Base-by-base conservation (phyloP, 2,113 vertebrate species). In the Pedetes capensis region DNA sequence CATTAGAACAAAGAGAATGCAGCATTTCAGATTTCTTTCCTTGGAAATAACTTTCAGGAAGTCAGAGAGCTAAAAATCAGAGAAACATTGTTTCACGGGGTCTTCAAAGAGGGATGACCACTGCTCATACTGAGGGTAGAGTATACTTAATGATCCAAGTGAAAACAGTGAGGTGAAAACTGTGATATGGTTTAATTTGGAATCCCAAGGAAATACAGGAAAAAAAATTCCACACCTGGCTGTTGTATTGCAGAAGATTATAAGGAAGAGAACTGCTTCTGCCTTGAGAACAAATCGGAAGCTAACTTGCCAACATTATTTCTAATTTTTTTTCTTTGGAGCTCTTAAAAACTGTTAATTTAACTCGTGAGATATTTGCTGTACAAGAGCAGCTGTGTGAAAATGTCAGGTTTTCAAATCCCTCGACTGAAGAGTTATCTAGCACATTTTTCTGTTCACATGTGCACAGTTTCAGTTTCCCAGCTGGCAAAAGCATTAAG, bases 401-500 rank as follows among this genome's bases (percentile, higher is more conserved):
- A 95, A 89, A 83, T 22, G n/a, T 8, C 39, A 14, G 34, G 42
- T 37, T 78, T 63, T 94, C 37, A 87, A 79, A 63, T 5, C 27
- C 5, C 37, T 91, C 51, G 1, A 47, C 25, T 44, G 39, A 81
- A 74, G 93, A 80, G 49, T 34, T 72, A 66, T 66, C 61, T 55
- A 34, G 66, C 18, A 78, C 49, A 91, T 90, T 95, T 95, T 87
- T 93, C 79, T 63, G 17, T 23, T 97, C 93, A 80, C 42, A 95
- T 85, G 93, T 95, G 87, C 95, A 95, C 82, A 75, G 81, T 47
- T 87, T 92, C 39, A 25, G 29, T 80, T 92, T 93, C 93, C 84
- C 86, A 95, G 96, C 57, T 93, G 95, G 93, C 87, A 71, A 89
- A 95, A 97, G 64, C 84, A 89, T 96, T 53, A 25, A 69, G 91